phyloP scores from a whole-genome alignment of 2,113 vertebrate genomes.

The Barnardius zonarius region DNA sequence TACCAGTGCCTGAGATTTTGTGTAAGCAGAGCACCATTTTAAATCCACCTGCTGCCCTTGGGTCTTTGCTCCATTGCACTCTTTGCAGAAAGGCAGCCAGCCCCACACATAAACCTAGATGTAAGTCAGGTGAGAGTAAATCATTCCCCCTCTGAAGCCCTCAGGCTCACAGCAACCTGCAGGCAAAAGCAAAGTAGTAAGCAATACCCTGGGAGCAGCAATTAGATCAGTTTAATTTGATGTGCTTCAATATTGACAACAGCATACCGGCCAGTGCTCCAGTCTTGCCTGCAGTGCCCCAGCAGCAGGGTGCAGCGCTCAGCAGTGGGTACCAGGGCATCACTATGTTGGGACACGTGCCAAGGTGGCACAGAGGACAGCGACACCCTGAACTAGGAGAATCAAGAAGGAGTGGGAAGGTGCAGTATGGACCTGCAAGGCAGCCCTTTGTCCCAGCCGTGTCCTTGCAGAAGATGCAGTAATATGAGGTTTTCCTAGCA shows the following conservation, averaged over 20 bases:
- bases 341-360: rapidly evolving
- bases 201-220: background rate
- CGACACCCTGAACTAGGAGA: background rate
- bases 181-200: background rate
- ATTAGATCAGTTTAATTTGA: background rate
- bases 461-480: background rate
- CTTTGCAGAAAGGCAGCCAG: background rate
- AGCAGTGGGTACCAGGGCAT: background rate
- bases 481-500: background rate
- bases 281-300: background rate
- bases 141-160: rapidly evolving
- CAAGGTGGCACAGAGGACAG: background rate
- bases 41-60: background rate
- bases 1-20: background rate
- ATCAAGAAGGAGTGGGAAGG: background rate
- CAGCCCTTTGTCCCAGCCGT: background rate
- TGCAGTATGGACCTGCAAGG: background rate
- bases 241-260: background rate
- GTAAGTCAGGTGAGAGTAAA: background rate
- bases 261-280: background rate
- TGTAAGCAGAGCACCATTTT: background rate
- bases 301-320: background rate
- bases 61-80: background rate
- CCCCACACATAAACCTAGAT: background rate
- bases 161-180: background rate